Evolutionary conservation across 1,140 invertebrate genomes (phyloP).

Genomic region (Psix sp.): DNA sequence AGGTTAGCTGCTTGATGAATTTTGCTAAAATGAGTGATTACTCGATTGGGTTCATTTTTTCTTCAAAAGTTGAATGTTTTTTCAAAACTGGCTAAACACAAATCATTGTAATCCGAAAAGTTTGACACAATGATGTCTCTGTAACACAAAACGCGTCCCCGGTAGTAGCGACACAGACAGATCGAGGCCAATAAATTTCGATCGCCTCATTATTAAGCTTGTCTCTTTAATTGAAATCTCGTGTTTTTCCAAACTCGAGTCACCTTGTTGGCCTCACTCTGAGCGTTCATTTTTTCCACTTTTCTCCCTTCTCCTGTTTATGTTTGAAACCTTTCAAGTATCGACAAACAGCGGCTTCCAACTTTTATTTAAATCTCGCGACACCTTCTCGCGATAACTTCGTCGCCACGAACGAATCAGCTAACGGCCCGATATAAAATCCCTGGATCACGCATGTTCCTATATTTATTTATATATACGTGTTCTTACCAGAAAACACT

Average conservation of each 20-base stretch:
- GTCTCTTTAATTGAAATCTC: slow-evolving; percentile 77
- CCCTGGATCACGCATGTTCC: slow-evolving; percentile 13
- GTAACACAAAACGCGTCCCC: slow-evolving; percentile 21
- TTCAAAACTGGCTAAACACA: no score
- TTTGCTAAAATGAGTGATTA: not conserved
- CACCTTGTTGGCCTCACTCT: slow-evolving; percentile 50
- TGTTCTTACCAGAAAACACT: not conserved
- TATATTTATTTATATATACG: not conserved
- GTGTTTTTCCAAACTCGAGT: slow-evolving; percentile 72
- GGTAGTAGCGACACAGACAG: slow-evolving; percentile 46
- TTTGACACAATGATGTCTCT: slow-evolving; percentile 1
- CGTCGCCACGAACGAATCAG: slow-evolving; percentile 46
- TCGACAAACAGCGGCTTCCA: slow-evolving; percentile 59
- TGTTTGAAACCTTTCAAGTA: slow-evolving; percentile 58
- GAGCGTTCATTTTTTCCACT: slow-evolving; percentile 56
- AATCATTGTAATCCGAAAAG: not conserved
- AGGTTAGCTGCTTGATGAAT: not conserved
- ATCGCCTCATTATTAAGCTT: slow-evolving; percentile 74
- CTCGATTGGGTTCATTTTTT: no score
- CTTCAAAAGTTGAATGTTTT: no score
- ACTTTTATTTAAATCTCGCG: slow-evolving; percentile 66
- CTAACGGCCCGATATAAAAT: slow-evolving; percentile 43
- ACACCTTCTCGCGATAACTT: slow-evolving; percentile 64
- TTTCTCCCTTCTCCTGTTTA: slow-evolving; percentile 40
- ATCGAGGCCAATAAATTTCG: slow-evolving; percentile 70